Evolutionary conservation across 2,888 invertebrate species (phyloP), one percentile per base, ranked within the genome.

Genomic region (Phymatocera aterrima): DNA sequence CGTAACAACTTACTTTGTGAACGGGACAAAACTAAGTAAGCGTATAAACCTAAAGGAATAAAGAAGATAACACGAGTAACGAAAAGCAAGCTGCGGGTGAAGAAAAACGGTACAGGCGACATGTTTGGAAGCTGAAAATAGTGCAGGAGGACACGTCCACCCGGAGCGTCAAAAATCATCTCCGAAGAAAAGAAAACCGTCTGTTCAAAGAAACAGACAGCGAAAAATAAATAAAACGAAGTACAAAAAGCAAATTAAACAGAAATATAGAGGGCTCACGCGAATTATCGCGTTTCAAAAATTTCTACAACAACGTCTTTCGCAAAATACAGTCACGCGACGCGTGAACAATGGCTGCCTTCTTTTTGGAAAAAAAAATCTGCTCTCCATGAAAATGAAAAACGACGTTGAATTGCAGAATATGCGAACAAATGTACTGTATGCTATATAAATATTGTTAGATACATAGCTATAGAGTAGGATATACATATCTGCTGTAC

Each of bases 1-100:
- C 68, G 46, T 68, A 68, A 68, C 46, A 43, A 68, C 68, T 68
- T 46, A 68, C 68, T 68, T 68, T 68, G 68, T 43, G 43, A 68
- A 68, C 46, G 28, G 68, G 68, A 68, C 12, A 43, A 68, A 68
- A 68, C 24, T 43, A 46, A 4, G 46, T 68, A 68, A 68, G 68
- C 68, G 68, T 68, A 46, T 68, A 68, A 68, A 68, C 68, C 46
- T 68, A 40, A 24, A 68, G 24, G 46, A 68, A 43, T 43, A 68
- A 40, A 2, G 46, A 68, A 28, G 43, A 43, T 64, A 68, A 46
- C 28, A 43, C 46, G 8, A 68, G 24, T 46, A 68, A 68, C 46
- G 43, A 68, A 68, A 68, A 68, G 68, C 68, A 46, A 28, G 43
- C 68, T 43, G 68, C 24, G 31, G 40, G 46, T 46, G 46, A 46